phyloP scores from a whole-genome alignment of 2,797 vertebrate genomes.

The Scolopax bukidnonensis region DNA sequence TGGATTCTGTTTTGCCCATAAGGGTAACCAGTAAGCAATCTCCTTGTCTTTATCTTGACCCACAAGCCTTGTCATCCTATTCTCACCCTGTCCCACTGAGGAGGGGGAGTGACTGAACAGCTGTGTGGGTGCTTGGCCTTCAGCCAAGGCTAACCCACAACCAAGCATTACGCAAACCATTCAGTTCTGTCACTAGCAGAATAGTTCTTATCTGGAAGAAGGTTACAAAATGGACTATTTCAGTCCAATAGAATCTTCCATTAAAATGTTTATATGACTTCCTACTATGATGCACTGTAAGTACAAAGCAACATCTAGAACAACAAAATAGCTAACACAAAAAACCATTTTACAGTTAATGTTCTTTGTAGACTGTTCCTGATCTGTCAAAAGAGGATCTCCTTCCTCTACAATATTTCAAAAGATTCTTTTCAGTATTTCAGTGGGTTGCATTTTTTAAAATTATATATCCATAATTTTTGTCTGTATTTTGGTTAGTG shows the following conservation, averaged over 20 bases:
- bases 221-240: slow-evolving; percentile 58
- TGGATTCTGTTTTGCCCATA: background rate
- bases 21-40: background rate
- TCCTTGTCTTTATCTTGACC: background rate
- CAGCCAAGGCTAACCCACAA: background rate
- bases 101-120: background rate
- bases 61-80: slow-evolving; percentile 20
- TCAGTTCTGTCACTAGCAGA: slow-evolving; percentile 24
- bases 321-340: background rate
- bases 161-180: background rate
- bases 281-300: background rate
- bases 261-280: slow-evolving; percentile 33
- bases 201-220: slow-evolving; percentile 32
- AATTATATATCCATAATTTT: background rate
- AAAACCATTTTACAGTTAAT: background rate
- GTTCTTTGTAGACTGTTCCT: background rate
- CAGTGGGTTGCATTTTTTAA: background rate
- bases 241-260: slow-evolving; percentile 50
- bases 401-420: background rate
- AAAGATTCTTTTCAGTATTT: background rate
- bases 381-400: background rate
- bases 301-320: background rate
- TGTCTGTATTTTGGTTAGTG: background rate
- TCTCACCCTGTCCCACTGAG: background rate
- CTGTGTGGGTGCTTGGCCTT: background rate